Evolutionary conservation across 2,797 vertebrate species (phyloP), one percentile per base, ranked within the genome.

Genomic region (Acanthis flammea): DNA sequence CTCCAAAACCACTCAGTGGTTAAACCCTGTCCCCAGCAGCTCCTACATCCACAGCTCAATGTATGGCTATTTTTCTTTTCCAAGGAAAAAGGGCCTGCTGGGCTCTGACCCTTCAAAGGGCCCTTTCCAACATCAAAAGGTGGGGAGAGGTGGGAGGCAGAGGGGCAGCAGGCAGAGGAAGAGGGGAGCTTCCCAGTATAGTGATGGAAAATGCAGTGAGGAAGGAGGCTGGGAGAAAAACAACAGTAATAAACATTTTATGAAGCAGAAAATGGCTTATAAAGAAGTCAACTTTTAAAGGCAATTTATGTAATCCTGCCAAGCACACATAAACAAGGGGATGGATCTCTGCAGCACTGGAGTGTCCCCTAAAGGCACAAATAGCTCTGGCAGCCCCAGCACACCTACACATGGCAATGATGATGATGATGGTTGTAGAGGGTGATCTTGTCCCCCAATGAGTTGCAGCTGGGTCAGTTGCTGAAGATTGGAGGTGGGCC

Each of bases 231-330:
- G 71, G 71, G 87, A 95, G 92, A 96, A 92, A 97, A 96, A 91
- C 94, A 96, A 96, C 76, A 95, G 94, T 94, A 94, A 96, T 97
- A 97, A 96, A 96, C 92, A 88, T 92, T 97, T 97, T 95, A 96
- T 96, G 96, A 96, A 97, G 95, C 96, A 97, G 94, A 97, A 97
- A 97, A 97, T 92, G 95, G 94, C 86, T 96, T 95, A 96, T 96
- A 96, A 97, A 97, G 96, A 97, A 97, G 96, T 97, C 94, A 97
- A 92, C 92, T 96, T 97, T 91, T 95, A 95, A 97, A 96, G 92
- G 93, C 93, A 96, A 96, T 96, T 96, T 92, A 96, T 96, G 92
- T 83, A 95, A 96, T 94, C 85, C 87, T 95, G 89, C 94, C 95
- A 97, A 94, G 57, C 3, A 2, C 92, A 79, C 55, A 96, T 91